Percentiles rank a stretch among this genome's conserved stretches.
Conservation (phyloP, 35 echinoderm and acorn worm genomes). For the Holothuria glaberrima region DNA sequence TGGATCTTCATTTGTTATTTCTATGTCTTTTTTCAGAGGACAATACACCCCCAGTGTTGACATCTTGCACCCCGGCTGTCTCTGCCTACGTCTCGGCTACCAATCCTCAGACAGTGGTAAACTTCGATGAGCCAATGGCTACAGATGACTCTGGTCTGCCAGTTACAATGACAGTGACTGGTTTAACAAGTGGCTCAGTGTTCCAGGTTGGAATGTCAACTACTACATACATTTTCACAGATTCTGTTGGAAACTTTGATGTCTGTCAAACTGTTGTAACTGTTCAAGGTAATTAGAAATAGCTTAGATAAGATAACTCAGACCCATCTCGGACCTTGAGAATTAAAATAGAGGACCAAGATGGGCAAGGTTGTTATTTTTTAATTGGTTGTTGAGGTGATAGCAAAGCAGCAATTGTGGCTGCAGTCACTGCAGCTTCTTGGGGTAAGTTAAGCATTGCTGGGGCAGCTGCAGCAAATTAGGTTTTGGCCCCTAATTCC, state of each 20-base stretch:
- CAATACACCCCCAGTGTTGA: background rate
- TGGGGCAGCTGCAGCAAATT: too few species aligned
- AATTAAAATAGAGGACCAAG: too few species aligned
- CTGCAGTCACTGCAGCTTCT: too few species aligned
- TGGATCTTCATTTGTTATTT: too few species aligned
- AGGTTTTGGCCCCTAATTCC: too few species aligned
- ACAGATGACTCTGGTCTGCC: constrained; percentile 7
- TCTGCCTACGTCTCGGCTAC: background rate
- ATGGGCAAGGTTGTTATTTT: too few species aligned
- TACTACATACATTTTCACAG: constrained; percentile 6
- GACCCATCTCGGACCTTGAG: too few species aligned
- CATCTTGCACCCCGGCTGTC: background rate
- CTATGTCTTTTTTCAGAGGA: constrained; percentile 6
- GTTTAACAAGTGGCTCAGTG: background rate
- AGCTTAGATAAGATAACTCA: too few species aligned
- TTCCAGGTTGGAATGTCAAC: background rate
- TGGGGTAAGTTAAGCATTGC: too few species aligned
- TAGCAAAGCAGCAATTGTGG: too few species aligned
- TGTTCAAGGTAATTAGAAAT: background rate
- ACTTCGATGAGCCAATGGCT: background rate
- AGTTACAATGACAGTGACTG: background rate
- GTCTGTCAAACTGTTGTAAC: background rate
- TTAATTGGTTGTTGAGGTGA: too few species aligned
- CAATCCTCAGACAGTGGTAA: background rate
- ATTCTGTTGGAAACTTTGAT: background rate